Evolutionary conservation across 2,797 vertebrate species (phyloP).

Genomic region (Alca torda): DNA sequence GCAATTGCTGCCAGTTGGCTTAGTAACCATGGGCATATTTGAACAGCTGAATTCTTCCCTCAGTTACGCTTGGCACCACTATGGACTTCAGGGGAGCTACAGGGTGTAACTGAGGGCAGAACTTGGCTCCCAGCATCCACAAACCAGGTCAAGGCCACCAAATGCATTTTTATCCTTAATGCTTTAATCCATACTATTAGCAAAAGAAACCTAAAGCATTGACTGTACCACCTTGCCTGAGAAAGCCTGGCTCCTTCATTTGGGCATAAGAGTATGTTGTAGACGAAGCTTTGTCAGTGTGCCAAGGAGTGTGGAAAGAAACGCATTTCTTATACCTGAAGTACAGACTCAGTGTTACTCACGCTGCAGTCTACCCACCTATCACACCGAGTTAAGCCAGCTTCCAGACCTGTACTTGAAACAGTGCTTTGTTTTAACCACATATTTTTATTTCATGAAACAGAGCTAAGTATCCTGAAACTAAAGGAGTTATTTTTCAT

Average conservation of each 20-base stretch:
- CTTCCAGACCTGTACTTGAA: background rate
- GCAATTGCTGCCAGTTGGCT: constrained; percentile 56
- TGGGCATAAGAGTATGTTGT: background rate
- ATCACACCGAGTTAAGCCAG: background rate
- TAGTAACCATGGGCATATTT: constrained; percentile 36
- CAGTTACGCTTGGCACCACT: constrained; percentile 54
- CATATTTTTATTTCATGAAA: constrained; percentile 33
- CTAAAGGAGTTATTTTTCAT: constrained; percentile 44
- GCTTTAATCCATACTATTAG: background rate
- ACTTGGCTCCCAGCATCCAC: background rate
- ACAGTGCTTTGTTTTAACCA: constrained; percentile 6
- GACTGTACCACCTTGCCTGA: background rate
- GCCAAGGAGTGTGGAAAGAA: background rate
- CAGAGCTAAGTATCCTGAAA: constrained; percentile 45
- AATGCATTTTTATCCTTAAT: background rate
- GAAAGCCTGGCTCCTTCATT: background rate
- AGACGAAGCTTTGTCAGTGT: background rate
- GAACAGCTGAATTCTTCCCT: constrained; percentile 61
- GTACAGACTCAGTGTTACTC: background rate
- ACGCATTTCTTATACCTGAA: background rate
- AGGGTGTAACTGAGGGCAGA: constrained; percentile 36
- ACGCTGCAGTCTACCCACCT: rapidly evolving
- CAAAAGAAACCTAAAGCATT: background rate
- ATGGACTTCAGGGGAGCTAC: background rate
- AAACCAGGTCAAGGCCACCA: constrained; percentile 17